Conservation (phyloP, 2,888 invertebrate genomes). For the Pseudanteris insignis region DNA sequence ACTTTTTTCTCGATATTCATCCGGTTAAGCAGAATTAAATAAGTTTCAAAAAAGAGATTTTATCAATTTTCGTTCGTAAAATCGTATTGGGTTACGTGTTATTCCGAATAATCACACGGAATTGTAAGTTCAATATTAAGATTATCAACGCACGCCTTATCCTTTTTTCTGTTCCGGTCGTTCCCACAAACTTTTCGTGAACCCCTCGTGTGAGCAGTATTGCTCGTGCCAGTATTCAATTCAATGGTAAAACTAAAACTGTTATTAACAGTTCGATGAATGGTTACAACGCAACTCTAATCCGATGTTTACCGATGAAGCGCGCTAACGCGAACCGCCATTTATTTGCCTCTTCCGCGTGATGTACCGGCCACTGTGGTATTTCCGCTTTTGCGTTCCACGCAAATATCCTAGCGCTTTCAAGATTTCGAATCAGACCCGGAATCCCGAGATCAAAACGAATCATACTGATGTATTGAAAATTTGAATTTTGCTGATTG, state of each 20-base stretch:
- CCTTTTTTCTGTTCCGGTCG: conserved; percentile 17
- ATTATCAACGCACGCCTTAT: not conserved
- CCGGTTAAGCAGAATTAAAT: too few relatives aligned
- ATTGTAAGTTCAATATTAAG: too few relatives aligned
- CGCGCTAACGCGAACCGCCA: conserved; percentile 33
- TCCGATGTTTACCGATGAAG: conserved; percentile 46
- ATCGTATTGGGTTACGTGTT: too few relatives aligned
- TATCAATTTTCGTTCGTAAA: too few relatives aligned
- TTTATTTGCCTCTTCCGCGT: conserved; percentile 38
- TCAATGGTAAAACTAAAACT: conserved; percentile 30
- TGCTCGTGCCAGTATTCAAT: conserved; percentile 29
- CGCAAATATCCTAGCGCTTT: conserved; percentile 17
- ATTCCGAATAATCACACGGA: too few relatives aligned
- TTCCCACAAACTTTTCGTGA: conserved; percentile 34
- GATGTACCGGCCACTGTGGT: conserved; percentile 32
- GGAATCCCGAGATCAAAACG: conserved; percentile 31
- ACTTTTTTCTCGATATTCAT: too few relatives aligned
- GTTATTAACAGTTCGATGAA: conserved; percentile 48
- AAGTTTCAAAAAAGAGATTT: too few relatives aligned
- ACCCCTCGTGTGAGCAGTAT: conserved; percentile 27
- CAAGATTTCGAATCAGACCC: conserved; percentile 22
- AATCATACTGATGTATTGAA: conserved; percentile 33
- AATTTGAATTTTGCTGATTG: conserved; percentile 26
- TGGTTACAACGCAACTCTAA: conserved; percentile 47
- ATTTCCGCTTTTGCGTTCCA: conserved; percentile 45